Conservation (phyloP, 1,140 invertebrate species). For the Eriocheir sinensis region DNA sequence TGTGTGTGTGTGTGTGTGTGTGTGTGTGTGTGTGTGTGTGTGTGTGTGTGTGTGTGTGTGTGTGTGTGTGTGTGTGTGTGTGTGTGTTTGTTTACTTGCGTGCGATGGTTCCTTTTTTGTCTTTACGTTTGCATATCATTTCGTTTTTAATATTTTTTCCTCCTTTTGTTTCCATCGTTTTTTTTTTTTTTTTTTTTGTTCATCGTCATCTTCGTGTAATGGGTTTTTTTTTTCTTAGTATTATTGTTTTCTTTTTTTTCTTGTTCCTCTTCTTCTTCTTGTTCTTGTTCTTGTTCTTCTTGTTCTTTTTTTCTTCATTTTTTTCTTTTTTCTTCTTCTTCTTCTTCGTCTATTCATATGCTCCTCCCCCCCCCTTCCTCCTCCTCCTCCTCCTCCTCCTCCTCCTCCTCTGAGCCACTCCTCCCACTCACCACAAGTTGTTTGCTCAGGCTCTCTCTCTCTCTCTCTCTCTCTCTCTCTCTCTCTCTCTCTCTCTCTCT, state of each 20-base stretch:
- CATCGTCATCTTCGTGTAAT: not conserved
- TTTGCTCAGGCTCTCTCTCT: not conserved
- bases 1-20: too few species aligned
- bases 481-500: not conserved
- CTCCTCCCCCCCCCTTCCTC: not conserved
- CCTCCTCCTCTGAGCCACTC: not conserved
- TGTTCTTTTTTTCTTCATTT: not conserved
- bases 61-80: conserved; percentile 18
- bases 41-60: too few species aligned
- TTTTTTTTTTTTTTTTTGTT: not conserved
- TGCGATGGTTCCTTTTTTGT: not conserved
- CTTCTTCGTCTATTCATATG: not conserved
- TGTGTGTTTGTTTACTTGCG: conserved; percentile 5
- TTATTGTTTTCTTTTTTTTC: not conserved
- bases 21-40: too few species aligned
- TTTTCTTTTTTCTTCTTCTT: not conserved
- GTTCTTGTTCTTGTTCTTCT: not conserved
- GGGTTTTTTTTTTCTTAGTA: not conserved
- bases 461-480: not conserved
- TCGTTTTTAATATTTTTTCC: not conserved
- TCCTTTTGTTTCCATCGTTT: not conserved
- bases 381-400: not conserved
- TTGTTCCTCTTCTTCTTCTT: not conserved
- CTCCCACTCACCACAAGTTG: not conserved
- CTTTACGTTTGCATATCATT: not conserved